A percentile compares a stretch with the other conserved stretches of the same genome.
Conservation (phyloP, 2,113 vertebrate genomes). For the Hoplias malabaricus region DNA sequence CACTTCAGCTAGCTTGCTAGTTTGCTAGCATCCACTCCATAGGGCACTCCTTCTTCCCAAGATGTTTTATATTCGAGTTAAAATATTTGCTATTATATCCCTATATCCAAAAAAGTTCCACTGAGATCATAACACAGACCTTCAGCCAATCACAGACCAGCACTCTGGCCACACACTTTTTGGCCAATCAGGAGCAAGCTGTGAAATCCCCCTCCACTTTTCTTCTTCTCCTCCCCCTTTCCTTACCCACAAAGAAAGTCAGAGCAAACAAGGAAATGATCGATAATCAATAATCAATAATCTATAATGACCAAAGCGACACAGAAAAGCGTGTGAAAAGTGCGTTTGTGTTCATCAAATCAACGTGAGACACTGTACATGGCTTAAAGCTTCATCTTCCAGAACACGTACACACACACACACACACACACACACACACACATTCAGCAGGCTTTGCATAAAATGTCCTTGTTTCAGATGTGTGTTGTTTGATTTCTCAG, state of each 20-base stretch:
- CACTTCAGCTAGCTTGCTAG: too few species aligned
- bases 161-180: background rate
- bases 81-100: too few species aligned
- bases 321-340: slow-evolving; percentile 46
- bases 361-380: slow-evolving; percentile 59
- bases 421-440: slow-evolving; percentile 18
- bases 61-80: too few species aligned
- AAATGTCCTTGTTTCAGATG: slow-evolving; percentile 83
- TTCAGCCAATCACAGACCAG: slow-evolving; percentile 8
- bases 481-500: slow-evolving; percentile 32
- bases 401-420: slow-evolving; percentile 15
- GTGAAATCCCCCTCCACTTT: background rate
- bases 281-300: background rate
- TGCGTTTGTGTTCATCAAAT: slow-evolving; percentile 63
- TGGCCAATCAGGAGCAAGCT: slow-evolving; percentile 39
- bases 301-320: slow-evolving; percentile 37
- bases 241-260: background rate
- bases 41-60: too few species aligned
- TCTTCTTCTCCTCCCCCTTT: background rate
- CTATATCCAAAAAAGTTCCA: background rate
- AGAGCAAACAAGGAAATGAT: slow-evolving; percentile 9
- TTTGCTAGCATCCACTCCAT: too few species aligned
- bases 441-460: slow-evolving; percentile 85
- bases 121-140: slow-evolving; percentile 22
- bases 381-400: slow-evolving; percentile 70